phyloP scores from a whole-genome alignment of 1,140 invertebrate genomes.

The Heliconius eleuchia region DNA sequence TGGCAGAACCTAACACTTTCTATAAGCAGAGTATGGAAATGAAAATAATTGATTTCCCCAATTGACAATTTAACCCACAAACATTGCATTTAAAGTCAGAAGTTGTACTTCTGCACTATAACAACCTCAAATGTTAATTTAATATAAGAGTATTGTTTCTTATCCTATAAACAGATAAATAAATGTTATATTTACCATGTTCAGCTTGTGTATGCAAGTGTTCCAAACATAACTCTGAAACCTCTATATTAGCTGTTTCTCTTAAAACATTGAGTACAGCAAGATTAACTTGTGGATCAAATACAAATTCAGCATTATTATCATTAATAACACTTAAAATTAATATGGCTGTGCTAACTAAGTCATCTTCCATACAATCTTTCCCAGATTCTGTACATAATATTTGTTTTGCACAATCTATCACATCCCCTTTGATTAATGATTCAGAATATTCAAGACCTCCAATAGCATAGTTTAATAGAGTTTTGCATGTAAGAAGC shows the following conservation, averaged over 20 bases:
- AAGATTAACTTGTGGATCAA: conserved; percentile 82
- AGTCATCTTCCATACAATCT: conserved; percentile 68
- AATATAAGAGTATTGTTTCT: neutral
- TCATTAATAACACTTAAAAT: conserved; percentile 90
- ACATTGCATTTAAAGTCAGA: too few relatives aligned
- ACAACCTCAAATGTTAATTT: neutral
- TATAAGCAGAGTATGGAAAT: too few relatives aligned
- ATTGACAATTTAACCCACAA: too few relatives aligned
- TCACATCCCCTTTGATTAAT: conserved; percentile 85
- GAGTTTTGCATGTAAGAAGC: conserved; percentile 81
- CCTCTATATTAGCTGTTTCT: conserved; percentile 84
- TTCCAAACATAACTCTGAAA: conserved; percentile 89
- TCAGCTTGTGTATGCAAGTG: conserved; percentile 88
- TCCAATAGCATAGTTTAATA: conserved; percentile 90
- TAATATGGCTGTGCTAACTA: conserved; percentile 84
- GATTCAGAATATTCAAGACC: conserved; percentile 85
- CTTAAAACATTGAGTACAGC: conserved; percentile 83
- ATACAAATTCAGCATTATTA: conserved; percentile 82
- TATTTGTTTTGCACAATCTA: conserved; percentile 82
- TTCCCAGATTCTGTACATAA: conserved; percentile 65
- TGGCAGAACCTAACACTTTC: too few relatives aligned
- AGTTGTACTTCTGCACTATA: too few relatives aligned
- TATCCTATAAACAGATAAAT: too few relatives aligned
- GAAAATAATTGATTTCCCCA: too few relatives aligned
- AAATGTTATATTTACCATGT: conserved; percentile 81